phyloP scores from a whole-genome alignment of 2,888 invertebrate genomes.

The Elgonia sp. region DNA sequence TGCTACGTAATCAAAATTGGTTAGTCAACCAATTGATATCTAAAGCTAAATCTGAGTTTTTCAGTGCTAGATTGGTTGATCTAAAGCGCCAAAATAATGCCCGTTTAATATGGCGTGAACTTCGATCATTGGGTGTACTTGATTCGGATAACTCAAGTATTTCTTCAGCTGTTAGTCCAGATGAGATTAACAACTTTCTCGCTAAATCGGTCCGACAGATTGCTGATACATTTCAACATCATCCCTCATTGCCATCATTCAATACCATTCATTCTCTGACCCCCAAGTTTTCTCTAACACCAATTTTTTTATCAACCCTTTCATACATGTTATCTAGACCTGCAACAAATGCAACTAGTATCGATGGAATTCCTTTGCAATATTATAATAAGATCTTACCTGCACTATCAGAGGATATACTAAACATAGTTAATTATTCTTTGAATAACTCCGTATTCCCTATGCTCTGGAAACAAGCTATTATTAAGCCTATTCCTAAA shows the following conservation, averaged over 20 bases:
- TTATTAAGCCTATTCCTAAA: neutral
- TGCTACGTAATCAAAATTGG: neutral
- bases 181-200: constrained; percentile 9
- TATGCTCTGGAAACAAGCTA: neutral
- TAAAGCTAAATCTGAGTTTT: neutral
- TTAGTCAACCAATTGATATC: neutral
- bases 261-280: neutral
- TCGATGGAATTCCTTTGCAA: no score
- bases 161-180: neutral
- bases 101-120: neutral
- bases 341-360: no score
- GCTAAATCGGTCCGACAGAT: neutral
- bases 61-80: neutral
- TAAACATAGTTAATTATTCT: neutral
- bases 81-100: neutral
- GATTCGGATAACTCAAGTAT: neutral
- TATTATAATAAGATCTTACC: no score
- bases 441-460: neutral
- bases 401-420: neutral
- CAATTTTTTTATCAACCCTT: neutral
- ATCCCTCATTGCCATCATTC: no score
- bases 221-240: neutral
- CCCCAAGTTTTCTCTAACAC: neutral
- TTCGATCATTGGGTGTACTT: neutral
- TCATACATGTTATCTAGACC: no score